Evolutionary conservation across 2,797 vertebrate species (phyloP).

Genomic region (Acestrorhynchus altus): DNA sequence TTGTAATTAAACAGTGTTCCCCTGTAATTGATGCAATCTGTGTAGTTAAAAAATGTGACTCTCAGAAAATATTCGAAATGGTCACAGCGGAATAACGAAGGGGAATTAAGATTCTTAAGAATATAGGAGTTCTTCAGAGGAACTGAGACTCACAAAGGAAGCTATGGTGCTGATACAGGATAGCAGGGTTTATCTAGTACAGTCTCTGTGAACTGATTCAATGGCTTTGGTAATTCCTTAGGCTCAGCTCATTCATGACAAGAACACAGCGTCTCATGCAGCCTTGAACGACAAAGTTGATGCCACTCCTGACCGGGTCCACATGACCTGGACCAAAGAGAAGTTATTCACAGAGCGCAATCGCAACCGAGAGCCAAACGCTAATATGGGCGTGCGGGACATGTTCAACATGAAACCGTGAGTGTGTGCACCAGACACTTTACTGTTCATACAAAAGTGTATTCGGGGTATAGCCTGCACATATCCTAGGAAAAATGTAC

Average conservation of each 20-base stretch:
- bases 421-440: slow-evolving; percentile 68
- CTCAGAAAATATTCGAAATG: too few relatives aligned
- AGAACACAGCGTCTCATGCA: slow-evolving; percentile 88
- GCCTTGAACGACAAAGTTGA: slow-evolving; percentile 72
- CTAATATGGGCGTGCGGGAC: slow-evolving; percentile 83
- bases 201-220: not conserved
- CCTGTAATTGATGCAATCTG: too few relatives aligned
- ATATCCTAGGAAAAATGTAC: not conserved
- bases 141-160: not conserved
- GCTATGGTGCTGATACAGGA: not conserved
- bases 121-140: not conserved
- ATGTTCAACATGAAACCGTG: slow-evolving; percentile 97
- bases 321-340: slow-evolving; percentile 99
- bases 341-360: slow-evolving; percentile 86
- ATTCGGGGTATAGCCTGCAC: not conserved
- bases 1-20: too few relatives aligned
- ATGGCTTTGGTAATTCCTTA: slow-evolving; percentile 58
- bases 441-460: not conserved
- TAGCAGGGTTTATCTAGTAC: not conserved
- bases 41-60: too few relatives aligned
- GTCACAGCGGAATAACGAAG: too few relatives aligned
- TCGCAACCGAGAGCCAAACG: slow-evolving; percentile 81
- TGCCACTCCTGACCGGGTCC: slow-evolving; percentile 81
- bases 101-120: too few relatives aligned
- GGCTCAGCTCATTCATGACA: slow-evolving; percentile 96